A percentile compares a stretch with the other conserved stretches of the same genome.
phyloP scores from a whole-genome alignment of 2,113 vertebrate genomes.

The Prunella himalayana region DNA sequence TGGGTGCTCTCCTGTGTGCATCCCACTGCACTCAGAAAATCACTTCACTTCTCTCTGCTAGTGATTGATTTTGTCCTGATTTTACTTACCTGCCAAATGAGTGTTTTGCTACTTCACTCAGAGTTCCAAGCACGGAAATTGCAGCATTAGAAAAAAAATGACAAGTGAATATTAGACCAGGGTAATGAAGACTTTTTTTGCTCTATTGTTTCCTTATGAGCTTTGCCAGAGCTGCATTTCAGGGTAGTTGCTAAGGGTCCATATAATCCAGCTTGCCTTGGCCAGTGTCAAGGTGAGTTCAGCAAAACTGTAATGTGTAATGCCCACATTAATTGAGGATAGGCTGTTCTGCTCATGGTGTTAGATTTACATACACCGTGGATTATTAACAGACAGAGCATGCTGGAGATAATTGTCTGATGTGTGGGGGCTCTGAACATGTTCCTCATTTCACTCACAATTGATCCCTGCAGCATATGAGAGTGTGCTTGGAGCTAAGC shows the following conservation, averaged over 20 bases:
- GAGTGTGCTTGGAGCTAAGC: neutral
- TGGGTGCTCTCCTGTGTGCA: neutral
- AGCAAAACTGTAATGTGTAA: neutral
- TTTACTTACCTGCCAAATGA: neutral
- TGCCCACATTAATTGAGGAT: neutral
- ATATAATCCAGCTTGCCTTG: neutral
- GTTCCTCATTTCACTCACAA: fast-evolving
- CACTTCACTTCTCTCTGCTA: neutral
- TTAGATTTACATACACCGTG: neutral
- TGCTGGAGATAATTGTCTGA: neutral
- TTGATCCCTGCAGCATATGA: fast-evolving
- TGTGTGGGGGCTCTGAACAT: neutral
- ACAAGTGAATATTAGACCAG: neutral
- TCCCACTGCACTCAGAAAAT: neutral
- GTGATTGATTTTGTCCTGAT: neutral
- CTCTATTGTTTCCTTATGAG: neutral
- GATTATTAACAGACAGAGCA: neutral
- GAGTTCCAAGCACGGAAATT: neutral
- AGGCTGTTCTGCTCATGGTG: neutral
- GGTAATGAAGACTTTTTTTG: neutral
- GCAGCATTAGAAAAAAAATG: neutral
- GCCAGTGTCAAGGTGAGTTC: neutral
- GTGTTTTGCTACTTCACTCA: neutral
- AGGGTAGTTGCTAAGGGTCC: neutral
- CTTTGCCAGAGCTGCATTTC: neutral